Evolutionary conservation across 2,113 vertebrate genomes (phyloP).

Genomic region (Leptobrachium leishanense): DNA sequence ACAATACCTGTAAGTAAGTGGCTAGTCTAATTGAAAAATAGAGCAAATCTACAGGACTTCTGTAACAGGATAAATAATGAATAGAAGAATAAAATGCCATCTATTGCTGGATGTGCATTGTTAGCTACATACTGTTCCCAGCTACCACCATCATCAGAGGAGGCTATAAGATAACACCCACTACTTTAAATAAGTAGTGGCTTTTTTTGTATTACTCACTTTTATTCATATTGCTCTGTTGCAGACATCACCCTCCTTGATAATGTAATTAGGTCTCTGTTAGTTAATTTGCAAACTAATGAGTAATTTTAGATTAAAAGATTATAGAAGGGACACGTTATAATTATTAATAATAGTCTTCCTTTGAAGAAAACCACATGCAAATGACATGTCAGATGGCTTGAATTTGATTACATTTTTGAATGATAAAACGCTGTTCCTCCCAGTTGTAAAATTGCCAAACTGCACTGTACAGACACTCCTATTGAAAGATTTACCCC

Average conservation of each 20-base stretch:
- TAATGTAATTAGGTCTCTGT: conserved; percentile 72
- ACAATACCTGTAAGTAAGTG: conserved; percentile 82
- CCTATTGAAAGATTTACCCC: too few species aligned
- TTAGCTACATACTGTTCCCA: conserved; percentile 71
- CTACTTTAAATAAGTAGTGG: conserved; percentile 77
- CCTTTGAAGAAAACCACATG: too few species aligned
- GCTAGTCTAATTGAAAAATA: conserved; percentile 81
- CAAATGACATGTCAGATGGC: too few species aligned
- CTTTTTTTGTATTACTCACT: conserved; percentile 70
- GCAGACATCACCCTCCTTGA: conserved; percentile 70
- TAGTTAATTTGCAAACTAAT: conserved; percentile 65
- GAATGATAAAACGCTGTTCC: too few species aligned
- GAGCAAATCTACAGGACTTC: conserved; percentile 74
- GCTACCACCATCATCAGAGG: conserved; percentile 68
- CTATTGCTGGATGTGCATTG: conserved; percentile 71
- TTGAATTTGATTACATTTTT: too few species aligned
- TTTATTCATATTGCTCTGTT: conserved; percentile 66
- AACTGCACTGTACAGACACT: too few species aligned
- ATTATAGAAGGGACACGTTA: conserved; percentile 51
- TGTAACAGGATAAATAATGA: conserved; percentile 78
- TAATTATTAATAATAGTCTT: conserved; percentile 1
- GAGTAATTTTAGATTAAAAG: conserved; percentile 51
- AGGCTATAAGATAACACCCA: conserved; percentile 68
- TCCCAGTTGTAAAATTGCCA: too few species aligned
- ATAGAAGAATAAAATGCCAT: conserved; percentile 76